Evolutionary conservation across 2,113 vertebrate genomes (phyloP), one percentile per base, ranked within the genome.

Genomic region (Dromaius novaehollandiae): DNA sequence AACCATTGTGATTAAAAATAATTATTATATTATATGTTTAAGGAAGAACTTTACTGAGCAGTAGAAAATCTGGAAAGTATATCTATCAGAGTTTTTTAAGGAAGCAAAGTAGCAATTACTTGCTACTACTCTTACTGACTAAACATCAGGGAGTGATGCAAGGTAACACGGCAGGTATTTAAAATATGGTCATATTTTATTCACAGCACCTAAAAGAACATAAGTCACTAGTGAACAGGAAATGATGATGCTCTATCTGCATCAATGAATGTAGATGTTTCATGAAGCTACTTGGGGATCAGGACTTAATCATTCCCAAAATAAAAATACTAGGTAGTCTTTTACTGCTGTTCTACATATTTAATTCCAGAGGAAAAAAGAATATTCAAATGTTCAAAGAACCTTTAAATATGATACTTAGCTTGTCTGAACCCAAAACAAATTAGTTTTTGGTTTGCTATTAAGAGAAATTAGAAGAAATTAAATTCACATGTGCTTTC

Each of bases 151-250:
- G 21, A 86, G 61, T 25, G 13, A 58, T 58, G 56, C 56, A 30
- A 58, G 30, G 56, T 64, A 34, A 2, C 21, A 42, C 60, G 53
- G 92, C 42, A 34, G 71, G 50, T 88, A 60, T 58, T 88, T 92
- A 71, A 79, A 68, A 86, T 36, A 82, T 44, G 88, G 76, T 88
- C 51, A 73, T 90, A 79, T 86, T 82, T 93, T 88, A 93, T 86
- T 92, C 66, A 76, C 92, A 61, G 76, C 40, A 82, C 50, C 13
- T 65, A 74, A 89, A 85, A 92, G 85, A 86, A 77, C 58, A 22
- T 17, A 53, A 61, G 36, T 50, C 17, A 40, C 46, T 90, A 88
- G 82, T 89, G 48, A 81, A 22, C 36, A 58, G 28, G 66, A 86
- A 90, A 93, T 76, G 46, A 79, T 85, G 5, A 82, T 76, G 82